Evolutionary conservation across 1,140 invertebrate genomes (phyloP).

Genomic region (Pectinophora gossypiella): DNA sequence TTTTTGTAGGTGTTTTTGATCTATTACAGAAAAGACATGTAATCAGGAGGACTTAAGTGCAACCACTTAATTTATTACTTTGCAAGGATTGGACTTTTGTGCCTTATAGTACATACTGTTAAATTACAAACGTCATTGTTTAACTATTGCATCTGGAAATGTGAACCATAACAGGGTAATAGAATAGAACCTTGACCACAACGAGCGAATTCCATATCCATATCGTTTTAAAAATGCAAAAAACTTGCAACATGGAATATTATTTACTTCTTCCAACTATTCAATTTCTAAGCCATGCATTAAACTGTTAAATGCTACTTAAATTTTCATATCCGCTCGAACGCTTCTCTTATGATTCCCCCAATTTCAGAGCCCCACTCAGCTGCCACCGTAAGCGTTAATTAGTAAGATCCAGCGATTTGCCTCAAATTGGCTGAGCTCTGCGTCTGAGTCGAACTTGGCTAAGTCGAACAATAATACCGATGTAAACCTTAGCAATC

Average conservation of each 20-base stretch:
- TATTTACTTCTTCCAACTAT: too few species aligned
- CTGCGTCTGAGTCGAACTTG: neutral
- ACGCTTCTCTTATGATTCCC: neutral
- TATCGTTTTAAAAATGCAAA: neutral
- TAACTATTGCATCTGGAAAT: too few species aligned
- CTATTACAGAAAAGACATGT: too few species aligned
- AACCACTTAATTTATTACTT: too few species aligned
- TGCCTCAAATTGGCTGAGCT: conserved; percentile 40
- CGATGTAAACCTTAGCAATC: neutral
- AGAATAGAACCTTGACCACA: neutral
- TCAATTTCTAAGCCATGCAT: too few species aligned
- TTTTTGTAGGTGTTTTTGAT: too few species aligned
- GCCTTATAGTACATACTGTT: too few species aligned
- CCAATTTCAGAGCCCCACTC: conserved; percentile 2
- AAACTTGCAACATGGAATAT: neutral
- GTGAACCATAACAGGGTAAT: too few species aligned
- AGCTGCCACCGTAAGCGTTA: conserved; percentile 36
- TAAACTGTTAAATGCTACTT: too few species aligned
- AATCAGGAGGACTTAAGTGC: too few species aligned
- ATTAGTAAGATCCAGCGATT: conserved; percentile 47
- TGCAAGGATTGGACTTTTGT: too few species aligned
- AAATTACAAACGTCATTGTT: too few species aligned
- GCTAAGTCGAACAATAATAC: neutral
- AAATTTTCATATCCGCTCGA: neutral
- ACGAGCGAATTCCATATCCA: neutral